Evolutionary conservation across 2,888 invertebrate genomes (phyloP).

Genomic region (Pristionchus entomophagus): DNA sequence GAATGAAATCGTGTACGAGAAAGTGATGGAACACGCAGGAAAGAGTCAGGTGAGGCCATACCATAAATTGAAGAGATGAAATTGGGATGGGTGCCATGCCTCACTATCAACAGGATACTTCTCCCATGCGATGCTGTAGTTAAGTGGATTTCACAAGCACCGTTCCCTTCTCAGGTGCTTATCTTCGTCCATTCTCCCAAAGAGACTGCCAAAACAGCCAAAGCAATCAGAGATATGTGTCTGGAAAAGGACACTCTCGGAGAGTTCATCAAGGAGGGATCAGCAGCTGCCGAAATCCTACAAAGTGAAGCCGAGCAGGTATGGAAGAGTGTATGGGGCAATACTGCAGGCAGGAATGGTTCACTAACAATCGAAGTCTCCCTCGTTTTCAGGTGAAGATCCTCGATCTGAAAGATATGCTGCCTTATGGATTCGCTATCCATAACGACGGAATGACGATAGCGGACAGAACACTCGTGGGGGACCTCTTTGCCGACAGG

Average conservation of each 20-base stretch:
- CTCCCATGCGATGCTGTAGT: too few relatives aligned
- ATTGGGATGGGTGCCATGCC: too few relatives aligned
- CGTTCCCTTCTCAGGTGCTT: constrained; percentile 83
- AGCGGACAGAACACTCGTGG: constrained; percentile 96
- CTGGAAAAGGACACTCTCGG: constrained; percentile 97
- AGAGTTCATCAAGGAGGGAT: constrained; percentile 94
- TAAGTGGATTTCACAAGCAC: too few relatives aligned
- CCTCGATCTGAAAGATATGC: constrained; percentile 91
- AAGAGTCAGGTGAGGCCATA: constrained; percentile 86
- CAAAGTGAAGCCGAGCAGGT: constrained; percentile 93
- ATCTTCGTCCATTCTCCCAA: constrained; percentile 99
- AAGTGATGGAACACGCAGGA: constrained; percentile 98
- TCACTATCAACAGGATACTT: too few relatives aligned
- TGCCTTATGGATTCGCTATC: constrained; percentile 98
- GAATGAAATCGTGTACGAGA: constrained; percentile 99
- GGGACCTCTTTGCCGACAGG: constrained; percentile 96
- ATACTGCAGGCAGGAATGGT: too few relatives aligned
- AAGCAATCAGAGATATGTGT: constrained; percentile 94
- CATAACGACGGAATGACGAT: constrained; percentile 99
- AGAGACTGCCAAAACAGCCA: constrained; percentile 96
- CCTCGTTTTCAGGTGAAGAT: constrained; percentile 80
- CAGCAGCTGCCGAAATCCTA: constrained; percentile 97
- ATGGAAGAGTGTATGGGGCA: too few relatives aligned
- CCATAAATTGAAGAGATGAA: too few relatives aligned
- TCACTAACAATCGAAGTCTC: too few relatives aligned